These are phyloP conservation scores for Mormyrops attenuatus DNA, from an alignment of 2,797 vertebrate species.

Conservation along the genomic window DNA sequence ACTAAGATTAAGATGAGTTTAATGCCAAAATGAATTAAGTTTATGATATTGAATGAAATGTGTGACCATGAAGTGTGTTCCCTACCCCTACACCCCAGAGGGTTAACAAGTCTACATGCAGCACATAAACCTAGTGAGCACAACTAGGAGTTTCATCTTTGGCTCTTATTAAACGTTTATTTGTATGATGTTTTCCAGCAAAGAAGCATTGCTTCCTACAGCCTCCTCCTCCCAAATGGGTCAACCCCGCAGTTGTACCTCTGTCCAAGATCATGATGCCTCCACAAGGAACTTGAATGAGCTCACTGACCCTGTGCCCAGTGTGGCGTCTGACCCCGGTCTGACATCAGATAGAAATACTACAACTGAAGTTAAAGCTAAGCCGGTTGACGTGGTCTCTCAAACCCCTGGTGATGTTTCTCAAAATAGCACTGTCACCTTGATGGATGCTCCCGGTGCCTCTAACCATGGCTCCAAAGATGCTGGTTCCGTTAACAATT, in stretches of 20 bases:
- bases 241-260: slow-evolving; percentile 31
- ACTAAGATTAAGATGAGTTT: no score
- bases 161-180: not conserved
- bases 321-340: slow-evolving; percentile 28
- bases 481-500: not conserved
- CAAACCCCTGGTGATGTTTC: slow-evolving; percentile 26
- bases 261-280: not conserved
- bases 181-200: slow-evolving; percentile 37
- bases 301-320: slow-evolving; percentile 28
- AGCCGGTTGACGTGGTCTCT: not conserved
- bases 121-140: not conserved
- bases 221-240: slow-evolving; percentile 33
- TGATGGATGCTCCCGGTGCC: slow-evolving; percentile 26
- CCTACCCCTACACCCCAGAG: no score
- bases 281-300: slow-evolving; percentile 40
- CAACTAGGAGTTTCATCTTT: not conserved
- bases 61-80: no score
- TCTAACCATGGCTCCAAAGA: slow-evolving; percentile 1
- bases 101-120: not conserved
- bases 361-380: slow-evolving; percentile 3
- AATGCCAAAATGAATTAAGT: no score
- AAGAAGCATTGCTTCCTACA: slow-evolving; percentile 24
- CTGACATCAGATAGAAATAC: slow-evolving; percentile 34
- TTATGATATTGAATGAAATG: no score
- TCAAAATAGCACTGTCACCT: slow-evolving; percentile 33